These are phyloP conservation scores for Leucoraja erinaceus DNA, from an alignment of 2,113 vertebrate species.

Conservation along the genomic window DNA sequence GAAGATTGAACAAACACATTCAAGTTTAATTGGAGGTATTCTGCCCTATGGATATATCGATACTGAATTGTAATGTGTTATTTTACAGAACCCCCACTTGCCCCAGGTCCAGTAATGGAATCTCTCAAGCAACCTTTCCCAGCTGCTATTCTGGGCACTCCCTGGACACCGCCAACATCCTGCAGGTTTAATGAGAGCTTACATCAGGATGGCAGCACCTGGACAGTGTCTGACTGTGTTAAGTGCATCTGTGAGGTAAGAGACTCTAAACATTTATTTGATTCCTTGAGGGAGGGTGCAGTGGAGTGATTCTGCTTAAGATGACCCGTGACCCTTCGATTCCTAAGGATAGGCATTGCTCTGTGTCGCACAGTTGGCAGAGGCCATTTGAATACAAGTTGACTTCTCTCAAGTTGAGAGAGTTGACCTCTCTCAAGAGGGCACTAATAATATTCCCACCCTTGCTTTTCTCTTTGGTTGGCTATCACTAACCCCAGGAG, in stretches of 20 bases:
- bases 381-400: too few species aligned
- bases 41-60: neutral
- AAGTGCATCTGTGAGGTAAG: slow-evolving; percentile 58
- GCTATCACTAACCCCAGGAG: too few species aligned
- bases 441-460: too few species aligned
- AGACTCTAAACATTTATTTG: neutral
- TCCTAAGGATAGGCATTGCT: neutral
- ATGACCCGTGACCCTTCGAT: neutral
- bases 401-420: too few species aligned
- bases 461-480: too few species aligned
- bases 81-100: slow-evolving; percentile 50
- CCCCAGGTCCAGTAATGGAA: slow-evolving; percentile 51
- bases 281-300: neutral
- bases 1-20: neutral
- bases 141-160: slow-evolving; percentile 21
- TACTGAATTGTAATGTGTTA: slow-evolving; percentile 25
- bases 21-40: neutral
- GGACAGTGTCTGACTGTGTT: slow-evolving; percentile 51
- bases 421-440: too few species aligned
- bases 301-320: neutral
- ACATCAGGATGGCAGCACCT: slow-evolving; percentile 44
- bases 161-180: neutral
- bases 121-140: slow-evolving; percentile 41
- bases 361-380: too few species aligned
- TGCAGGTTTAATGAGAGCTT: slow-evolving; percentile 54